Evolutionary conservation across 2,113 vertebrate species (phyloP), one percentile per base, ranked within the genome.

Genomic region (Xiphorhynchus elegans): DNA sequence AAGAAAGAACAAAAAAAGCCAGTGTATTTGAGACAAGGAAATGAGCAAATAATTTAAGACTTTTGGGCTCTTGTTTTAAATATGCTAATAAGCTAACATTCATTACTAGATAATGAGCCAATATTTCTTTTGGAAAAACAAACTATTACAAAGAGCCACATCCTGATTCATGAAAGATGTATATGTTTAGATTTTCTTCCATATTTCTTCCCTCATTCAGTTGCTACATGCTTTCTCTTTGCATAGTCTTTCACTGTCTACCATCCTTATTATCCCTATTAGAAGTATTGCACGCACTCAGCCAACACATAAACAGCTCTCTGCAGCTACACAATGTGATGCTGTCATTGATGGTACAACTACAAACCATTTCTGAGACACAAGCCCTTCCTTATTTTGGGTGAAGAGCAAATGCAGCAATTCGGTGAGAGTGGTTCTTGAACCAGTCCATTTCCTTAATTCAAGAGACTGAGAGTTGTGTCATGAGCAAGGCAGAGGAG

Each of bases 51-150:
- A 8, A 92, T 78, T 87, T 87, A 81, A 86, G 39, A 60, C 81
- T 82, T 91, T 73, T 2, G 23, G 31, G 40, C 37, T 87, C 67
- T 91, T 90, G 55, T 91, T 96, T 96, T 91, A 84, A 87, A 83
- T 96, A 84, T 97, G 47, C 39, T 70, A 37, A 82, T 60, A 78
- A 89, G n/a, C 46, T 50, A 73, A 72, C 29, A 42, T 87, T 33
- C 15, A 15, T 81, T 85, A 79, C 35, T 44, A 75, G 39, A 52
- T 82, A 89, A 87, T 91, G 44, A 89, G 64, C 17, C 76, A 81
- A 42, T 85, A 63, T 58, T 78, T 80, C n/a, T 69, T 88, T 93
- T 91, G 35, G 17, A 86, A 92, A 92, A 64, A 3, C 10, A 26
- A 81, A n/a, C 35, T 50, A 5, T 46, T 75, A 39, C 26, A 35